These are phyloP conservation scores for Drosophila tropicalis DNA, from an alignment of 1,140 invertebrate genomes.

Conservation along the genomic window DNA sequence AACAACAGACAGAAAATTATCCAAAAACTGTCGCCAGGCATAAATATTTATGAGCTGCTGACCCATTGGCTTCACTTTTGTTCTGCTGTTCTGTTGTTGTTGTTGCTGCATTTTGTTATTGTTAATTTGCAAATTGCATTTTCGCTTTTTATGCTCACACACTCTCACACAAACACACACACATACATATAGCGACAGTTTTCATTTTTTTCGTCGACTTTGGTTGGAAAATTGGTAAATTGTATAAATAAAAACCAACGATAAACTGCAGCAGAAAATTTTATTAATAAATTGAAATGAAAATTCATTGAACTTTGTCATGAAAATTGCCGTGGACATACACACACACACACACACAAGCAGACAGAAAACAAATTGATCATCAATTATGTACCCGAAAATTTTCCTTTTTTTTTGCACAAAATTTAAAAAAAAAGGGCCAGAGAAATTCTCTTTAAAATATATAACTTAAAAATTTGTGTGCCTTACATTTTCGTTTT, in stretches of 20 bases:
- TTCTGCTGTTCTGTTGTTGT: constrained; percentile 25
- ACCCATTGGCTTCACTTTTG: constrained; percentile 37
- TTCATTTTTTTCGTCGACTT: constrained; percentile 12
- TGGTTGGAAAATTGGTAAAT: constrained; percentile 46
- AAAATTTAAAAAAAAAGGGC: background rate
- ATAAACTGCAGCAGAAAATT: constrained; percentile 9
- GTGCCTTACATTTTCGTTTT: no score
- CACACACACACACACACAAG: no score
- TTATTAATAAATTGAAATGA: constrained; percentile 5
- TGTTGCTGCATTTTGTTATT: constrained; percentile 51
- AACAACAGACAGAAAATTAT: constrained; percentile 3
- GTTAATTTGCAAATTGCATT: constrained; percentile 77
- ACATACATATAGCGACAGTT: constrained; percentile 1
- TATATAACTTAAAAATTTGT: background rate
- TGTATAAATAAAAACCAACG: constrained; percentile 52
- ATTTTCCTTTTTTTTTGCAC: background rate
- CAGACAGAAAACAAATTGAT: constrained; percentile 2
- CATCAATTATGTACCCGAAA: constrained; percentile 8
- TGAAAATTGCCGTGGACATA: constrained; percentile 16
- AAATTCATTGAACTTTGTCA: constrained; percentile 46
- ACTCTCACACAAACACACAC: background rate
- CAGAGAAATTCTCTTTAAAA: background rate
- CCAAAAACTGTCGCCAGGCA: constrained; percentile 20
- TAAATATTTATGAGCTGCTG: constrained; percentile 55
- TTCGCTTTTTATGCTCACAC: constrained; percentile 44